Conservation (phyloP, 2,888 invertebrate genomes). For the Pristionchus fissidentatus region DNA sequence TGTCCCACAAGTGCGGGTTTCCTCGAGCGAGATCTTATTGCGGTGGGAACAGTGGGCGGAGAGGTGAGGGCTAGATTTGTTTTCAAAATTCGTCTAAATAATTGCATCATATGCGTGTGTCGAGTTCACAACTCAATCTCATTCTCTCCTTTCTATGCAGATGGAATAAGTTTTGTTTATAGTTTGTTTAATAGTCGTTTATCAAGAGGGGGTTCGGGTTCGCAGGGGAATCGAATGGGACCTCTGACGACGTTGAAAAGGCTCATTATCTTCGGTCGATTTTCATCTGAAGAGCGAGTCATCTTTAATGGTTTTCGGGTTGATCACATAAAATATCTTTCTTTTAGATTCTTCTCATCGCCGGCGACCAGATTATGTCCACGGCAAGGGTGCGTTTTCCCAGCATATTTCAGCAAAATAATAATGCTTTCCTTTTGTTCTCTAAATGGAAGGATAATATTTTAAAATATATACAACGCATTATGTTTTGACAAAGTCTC, state of each 20-base stretch:
- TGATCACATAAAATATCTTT: neutral
- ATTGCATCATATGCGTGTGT: neutral
- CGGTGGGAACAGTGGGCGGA: conserved; percentile 46
- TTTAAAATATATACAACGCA: neutral
- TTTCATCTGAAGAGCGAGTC: too few relatives aligned
- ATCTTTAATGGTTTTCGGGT: too few relatives aligned
- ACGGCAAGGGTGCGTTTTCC: neutral
- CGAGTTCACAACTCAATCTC: too few relatives aligned
- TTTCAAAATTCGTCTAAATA: neutral
- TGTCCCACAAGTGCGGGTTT: conserved; percentile 38
- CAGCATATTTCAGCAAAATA: neutral
- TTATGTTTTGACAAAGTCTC: neutral
- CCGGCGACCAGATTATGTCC: conserved; percentile 9
- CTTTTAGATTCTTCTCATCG: neutral
- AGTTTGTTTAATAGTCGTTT: too few relatives aligned
- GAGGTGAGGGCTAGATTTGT: neutral
- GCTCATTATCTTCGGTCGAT: too few relatives aligned
- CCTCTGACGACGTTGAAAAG: too few relatives aligned
- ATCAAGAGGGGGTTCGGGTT: too few relatives aligned
- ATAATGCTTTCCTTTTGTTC: neutral
- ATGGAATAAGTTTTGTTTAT: too few relatives aligned
- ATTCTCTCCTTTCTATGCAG: too few relatives aligned
- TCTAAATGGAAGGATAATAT: neutral
- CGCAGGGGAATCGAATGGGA: too few relatives aligned
- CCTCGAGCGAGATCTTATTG: conserved; percentile 43